Evolutionary conservation across 2,113 vertebrate genomes (phyloP).

Genomic region (Notarius lentiginosus): DNA sequence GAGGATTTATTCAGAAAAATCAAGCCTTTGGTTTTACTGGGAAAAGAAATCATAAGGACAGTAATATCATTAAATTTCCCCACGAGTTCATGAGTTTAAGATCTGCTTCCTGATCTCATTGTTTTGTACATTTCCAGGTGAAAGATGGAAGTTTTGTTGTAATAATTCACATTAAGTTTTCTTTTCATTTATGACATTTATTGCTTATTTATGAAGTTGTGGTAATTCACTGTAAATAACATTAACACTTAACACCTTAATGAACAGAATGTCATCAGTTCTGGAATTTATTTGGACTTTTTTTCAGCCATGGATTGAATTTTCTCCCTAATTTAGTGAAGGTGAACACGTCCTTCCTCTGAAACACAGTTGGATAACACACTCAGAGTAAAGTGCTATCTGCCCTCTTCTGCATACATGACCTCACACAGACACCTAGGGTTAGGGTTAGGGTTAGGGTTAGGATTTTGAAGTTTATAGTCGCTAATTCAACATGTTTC

Average conservation of each 20-base stretch:
- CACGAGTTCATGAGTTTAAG: not conserved
- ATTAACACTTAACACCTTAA: not conserved
- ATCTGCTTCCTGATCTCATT: not conserved
- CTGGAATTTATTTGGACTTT: not conserved
- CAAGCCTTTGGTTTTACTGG: not conserved
- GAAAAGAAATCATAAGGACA: not conserved
- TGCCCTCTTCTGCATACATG: not conserved
- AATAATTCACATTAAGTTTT: not conserved
- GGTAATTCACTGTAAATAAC: not conserved
- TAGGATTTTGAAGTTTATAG: no score
- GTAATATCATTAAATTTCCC: not conserved
- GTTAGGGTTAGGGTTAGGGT: no score
- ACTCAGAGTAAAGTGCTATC: no score
- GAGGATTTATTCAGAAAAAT: constrained; percentile 5
- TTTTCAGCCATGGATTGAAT: not conserved
- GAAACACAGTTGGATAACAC: not conserved
- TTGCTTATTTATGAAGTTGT: not conserved
- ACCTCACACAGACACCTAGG: not conserved
- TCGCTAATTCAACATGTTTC: no score
- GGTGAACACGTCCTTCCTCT: not conserved
- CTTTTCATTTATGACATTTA: not conserved
- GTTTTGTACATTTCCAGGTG: not conserved
- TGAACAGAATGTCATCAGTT: not conserved
- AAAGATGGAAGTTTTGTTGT: not conserved
- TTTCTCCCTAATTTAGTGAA: not conserved